Evolutionary conservation across 2,113 vertebrate species (phyloP).

Genomic region (Neotoma lepida): DNA sequence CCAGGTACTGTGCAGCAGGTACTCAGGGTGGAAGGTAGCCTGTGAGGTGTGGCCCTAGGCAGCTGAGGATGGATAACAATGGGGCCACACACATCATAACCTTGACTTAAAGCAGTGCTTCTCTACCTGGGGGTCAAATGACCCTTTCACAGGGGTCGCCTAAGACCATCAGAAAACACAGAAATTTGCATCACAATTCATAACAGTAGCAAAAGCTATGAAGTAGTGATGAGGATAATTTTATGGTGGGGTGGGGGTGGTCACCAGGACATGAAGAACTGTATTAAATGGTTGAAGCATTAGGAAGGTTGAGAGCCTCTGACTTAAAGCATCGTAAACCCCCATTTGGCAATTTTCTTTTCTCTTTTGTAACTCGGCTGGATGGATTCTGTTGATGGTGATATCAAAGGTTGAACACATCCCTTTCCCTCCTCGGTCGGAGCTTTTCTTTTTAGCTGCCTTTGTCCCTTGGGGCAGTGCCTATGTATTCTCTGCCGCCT

Average conservation of each 20-base stretch:
- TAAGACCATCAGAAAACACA: not conserved
- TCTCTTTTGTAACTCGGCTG: not conserved
- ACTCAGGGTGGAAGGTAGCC: not conserved
- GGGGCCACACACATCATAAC: no score
- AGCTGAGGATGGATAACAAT: not conserved
- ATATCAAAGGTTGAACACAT: not conserved
- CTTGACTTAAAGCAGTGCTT: not conserved
- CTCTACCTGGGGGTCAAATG: not conserved
- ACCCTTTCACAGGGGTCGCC: not conserved
- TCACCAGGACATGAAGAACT: not conserved
- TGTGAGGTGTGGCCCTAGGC: no score
- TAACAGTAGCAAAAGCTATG: not conserved
- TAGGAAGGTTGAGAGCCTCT: not conserved
- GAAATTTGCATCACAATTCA: not conserved
- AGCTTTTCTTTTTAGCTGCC: not conserved
- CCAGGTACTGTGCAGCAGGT: rapidly evolving
- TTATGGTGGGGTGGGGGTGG: not conserved
- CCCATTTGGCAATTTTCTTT: not conserved
- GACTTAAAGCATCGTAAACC: not conserved
- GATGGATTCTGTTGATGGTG: not conserved
- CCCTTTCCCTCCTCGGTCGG: not conserved
- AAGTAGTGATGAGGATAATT: not conserved
- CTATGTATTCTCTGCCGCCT: not conserved
- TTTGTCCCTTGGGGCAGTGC: not conserved
- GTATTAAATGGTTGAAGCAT: not conserved